Conservation (phyloP, 2,113 vertebrate species). For the Scalopus aquaticus region DNA sequence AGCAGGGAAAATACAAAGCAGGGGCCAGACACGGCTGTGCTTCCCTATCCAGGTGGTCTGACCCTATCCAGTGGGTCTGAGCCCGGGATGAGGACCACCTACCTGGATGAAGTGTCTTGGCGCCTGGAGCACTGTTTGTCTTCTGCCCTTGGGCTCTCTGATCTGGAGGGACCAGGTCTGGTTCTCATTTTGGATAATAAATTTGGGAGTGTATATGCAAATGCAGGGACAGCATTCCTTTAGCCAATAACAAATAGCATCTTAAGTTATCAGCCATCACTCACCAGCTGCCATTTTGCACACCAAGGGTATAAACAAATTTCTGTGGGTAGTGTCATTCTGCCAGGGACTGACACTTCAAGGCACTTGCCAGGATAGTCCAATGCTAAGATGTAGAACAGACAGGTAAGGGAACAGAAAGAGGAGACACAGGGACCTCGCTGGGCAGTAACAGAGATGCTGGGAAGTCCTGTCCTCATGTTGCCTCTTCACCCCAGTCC, state of each 20-base stretch:
- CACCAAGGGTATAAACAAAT: neutral
- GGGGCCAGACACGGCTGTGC: fast-evolving
- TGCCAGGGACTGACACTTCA: neutral
- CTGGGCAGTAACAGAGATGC: neutral
- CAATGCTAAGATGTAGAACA: neutral
- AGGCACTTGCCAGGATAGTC: neutral
- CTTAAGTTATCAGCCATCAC: neutral
- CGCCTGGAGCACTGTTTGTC: neutral
- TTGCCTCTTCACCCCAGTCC: neutral
- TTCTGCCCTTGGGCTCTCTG: neutral
- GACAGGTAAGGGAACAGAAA: neutral
- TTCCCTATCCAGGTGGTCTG: neutral
- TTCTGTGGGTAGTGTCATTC: neutral
- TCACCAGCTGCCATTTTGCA: neutral
- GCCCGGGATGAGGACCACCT: neutral
- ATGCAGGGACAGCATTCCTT: neutral
- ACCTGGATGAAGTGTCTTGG: neutral
- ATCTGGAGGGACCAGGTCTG: neutral
- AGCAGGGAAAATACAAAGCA: neutral
- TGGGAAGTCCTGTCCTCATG: no score
- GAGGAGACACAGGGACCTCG: no score
- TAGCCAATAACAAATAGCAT: neutral
- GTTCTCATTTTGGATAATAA: neutral
- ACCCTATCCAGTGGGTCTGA: neutral
- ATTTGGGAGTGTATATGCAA: neutral